Percentiles rank a stretch among this genome's conserved stretches.
Conservation (phyloP, 2,113 vertebrate genomes). For the Pungitius pungitius region DNA sequence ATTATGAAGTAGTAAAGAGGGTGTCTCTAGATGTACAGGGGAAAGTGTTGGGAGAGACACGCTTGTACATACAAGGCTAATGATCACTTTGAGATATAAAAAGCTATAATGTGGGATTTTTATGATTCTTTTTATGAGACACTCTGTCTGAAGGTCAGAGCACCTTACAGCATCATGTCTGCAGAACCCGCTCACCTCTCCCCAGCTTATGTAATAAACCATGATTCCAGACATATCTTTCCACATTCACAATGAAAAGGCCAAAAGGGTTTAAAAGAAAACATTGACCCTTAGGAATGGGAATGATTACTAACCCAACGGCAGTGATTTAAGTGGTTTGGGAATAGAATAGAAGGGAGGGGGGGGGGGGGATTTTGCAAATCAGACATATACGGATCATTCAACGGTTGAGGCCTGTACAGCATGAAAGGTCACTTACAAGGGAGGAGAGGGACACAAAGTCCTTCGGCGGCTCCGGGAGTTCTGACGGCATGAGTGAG, state of each 20-base stretch:
- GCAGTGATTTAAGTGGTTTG: constrained; percentile 1
- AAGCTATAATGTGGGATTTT: constrained; percentile 54
- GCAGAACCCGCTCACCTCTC: constrained; percentile 36
- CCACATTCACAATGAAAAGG: constrained; percentile 5
- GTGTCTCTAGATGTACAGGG: constrained; percentile 3
- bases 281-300: background rate
- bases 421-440: constrained; percentile 81
- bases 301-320: constrained; percentile 47
- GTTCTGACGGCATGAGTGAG: constrained; percentile 76
- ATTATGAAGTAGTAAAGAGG: background rate
- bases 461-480: constrained; percentile 86
- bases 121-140: constrained; percentile 33
- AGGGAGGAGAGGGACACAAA: constrained; percentile 90
- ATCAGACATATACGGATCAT: background rate
- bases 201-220: constrained; percentile 40
- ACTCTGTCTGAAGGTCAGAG: constrained; percentile 59
- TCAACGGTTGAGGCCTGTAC: background rate
- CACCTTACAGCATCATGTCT: constrained; percentile 20
- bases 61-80: constrained; percentile 17
- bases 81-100: constrained; percentile 39
- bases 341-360: background rate
- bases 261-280: background rate
- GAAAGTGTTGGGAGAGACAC: constrained; percentile 26
- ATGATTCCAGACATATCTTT: background rate
- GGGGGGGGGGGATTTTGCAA: background rate